Base-by-base conservation (phyloP, 2,797 vertebrate species). In the Gallirallus australis region DNA sequence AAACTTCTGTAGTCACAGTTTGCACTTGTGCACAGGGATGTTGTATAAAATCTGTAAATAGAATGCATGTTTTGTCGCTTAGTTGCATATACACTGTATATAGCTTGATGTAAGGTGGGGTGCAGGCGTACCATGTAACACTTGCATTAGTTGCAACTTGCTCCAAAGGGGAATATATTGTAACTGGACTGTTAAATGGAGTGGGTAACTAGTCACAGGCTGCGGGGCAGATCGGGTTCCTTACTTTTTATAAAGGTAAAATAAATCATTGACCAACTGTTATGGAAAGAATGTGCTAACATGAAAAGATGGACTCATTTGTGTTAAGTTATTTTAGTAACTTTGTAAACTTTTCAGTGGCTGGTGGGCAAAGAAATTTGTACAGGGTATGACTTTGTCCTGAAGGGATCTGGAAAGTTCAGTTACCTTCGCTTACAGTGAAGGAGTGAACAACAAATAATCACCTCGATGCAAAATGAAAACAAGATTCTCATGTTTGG, bases 41-140 rank as follows among this genome's bases (percentile, higher is more conserved):
- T 87, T 97, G 82, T 91, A 93, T 82, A 95, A 68, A 96, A 70
- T 95, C 37, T 73, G 82, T 97, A 94, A 96, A 95, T 97, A 88
- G 1, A 39, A 52, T 63, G 85, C 88, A 87, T 91, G 76, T 64
- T 45, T 45, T 95, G n/a, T 78, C 80, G 35, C 37, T 50, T 95
- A 79, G 37, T 17, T 89, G 17, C 16, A 9, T 81, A 79, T 89
- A 69, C 13, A 23, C 5, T 94, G 85, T 92, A 93, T 64, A 92
- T 95, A 96, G 56, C 23, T 53, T 5, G 31, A 9, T 78, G 21
- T 85, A 50, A 64, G 39, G 23, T 15, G 56, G 48, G 40, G 24
- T 86, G 69, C 39, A 17, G 85, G 82, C 65, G 28, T 83, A 64
- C 6, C 1, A 56, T 75, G 2, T 86, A 90, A 40, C 19, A 40